phyloP scores from a whole-genome alignment of 2,888 invertebrate genomes.

The Synergus laeviventris region DNA sequence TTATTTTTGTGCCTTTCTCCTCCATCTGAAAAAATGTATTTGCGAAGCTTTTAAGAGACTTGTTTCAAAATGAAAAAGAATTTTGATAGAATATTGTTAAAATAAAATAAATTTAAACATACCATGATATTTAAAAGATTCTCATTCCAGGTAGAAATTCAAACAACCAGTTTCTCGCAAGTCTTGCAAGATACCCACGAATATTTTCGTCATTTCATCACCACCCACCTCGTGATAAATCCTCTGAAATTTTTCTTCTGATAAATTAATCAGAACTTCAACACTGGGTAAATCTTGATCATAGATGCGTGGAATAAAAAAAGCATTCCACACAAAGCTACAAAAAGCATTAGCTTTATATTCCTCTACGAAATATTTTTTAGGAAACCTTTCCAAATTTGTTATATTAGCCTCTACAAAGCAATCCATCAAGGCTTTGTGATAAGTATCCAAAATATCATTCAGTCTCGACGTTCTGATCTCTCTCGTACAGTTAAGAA shows the following conservation, averaged over 20 bases:
- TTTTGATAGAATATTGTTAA: not conserved
- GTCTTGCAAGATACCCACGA: slow-evolving; percentile 66
- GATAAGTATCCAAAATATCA: slow-evolving; percentile 60
- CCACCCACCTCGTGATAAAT: slow-evolving; percentile 51
- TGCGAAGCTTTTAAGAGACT: not conserved
- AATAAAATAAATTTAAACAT: not conserved
- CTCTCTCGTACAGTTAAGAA: slow-evolving; percentile 54
- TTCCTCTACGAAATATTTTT: slow-evolving; percentile 60
- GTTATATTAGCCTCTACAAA: slow-evolving; percentile 55
- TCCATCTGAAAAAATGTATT: not conserved
- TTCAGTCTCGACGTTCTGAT: slow-evolving; percentile 52
- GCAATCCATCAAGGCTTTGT: slow-evolving; percentile 56
- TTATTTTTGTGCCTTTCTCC: not conserved
- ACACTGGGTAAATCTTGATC: not conserved
- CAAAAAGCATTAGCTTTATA: slow-evolving; percentile 59
- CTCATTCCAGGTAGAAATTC: slow-evolving; percentile 3
- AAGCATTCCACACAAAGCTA: slow-evolving; percentile 60
- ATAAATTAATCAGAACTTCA: not conserved
- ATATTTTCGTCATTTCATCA: slow-evolving; percentile 58
- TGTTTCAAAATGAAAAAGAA: not conserved
- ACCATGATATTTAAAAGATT: not conserved
- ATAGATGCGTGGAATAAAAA: slow-evolving; percentile 52
- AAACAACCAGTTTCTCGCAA: slow-evolving; percentile 61
- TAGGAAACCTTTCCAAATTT: slow-evolving; percentile 60
- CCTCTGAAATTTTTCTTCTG: rapidly evolving